These are phyloP conservation scores for Plebejus anna DNA, from an alignment of 2,888 invertebrate species.

Conservation along the genomic window DNA sequence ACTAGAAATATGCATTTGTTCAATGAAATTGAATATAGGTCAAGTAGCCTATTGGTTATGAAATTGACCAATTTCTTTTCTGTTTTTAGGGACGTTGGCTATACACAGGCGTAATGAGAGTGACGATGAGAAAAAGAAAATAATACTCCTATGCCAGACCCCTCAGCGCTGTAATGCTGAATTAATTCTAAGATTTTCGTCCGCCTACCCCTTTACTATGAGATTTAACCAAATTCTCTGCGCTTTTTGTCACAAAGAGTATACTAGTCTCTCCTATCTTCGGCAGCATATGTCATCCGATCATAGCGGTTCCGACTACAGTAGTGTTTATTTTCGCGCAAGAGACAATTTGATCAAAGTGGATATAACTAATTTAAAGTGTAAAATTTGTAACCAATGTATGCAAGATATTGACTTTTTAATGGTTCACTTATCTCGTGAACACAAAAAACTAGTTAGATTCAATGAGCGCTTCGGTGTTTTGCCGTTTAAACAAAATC, in stretches of 20 bases:
- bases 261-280: conserved; percentile 53
- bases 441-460: conserved; percentile 63
- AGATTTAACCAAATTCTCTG: conserved; percentile 69
- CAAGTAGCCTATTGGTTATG: conserved; percentile 50
- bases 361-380: conserved; percentile 66
- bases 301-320: conserved; percentile 59
- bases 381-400: conserved; percentile 58
- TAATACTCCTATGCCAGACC: conserved; percentile 68
- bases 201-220: conserved; percentile 70
- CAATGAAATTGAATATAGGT: no score
- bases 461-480: conserved; percentile 67
- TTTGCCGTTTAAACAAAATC: conserved; percentile 62
- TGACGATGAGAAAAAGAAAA: conserved; percentile 67
- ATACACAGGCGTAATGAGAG: conserved; percentile 62
- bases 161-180: conserved; percentile 71
- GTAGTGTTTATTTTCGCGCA: conserved; percentile 67
- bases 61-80: conserved; percentile 71
- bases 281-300: conserved; percentile 61
- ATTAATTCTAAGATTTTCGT: conserved; percentile 63
- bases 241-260: conserved; percentile 66
- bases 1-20: no score
- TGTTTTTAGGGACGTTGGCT: conserved; percentile 75
- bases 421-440: conserved; percentile 60
- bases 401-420: conserved; percentile 59
- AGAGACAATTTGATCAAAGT: conserved; percentile 69